Base-by-base conservation (phyloP, 2,888 invertebrate genomes). In the Stramonita haemastoma region DNA sequence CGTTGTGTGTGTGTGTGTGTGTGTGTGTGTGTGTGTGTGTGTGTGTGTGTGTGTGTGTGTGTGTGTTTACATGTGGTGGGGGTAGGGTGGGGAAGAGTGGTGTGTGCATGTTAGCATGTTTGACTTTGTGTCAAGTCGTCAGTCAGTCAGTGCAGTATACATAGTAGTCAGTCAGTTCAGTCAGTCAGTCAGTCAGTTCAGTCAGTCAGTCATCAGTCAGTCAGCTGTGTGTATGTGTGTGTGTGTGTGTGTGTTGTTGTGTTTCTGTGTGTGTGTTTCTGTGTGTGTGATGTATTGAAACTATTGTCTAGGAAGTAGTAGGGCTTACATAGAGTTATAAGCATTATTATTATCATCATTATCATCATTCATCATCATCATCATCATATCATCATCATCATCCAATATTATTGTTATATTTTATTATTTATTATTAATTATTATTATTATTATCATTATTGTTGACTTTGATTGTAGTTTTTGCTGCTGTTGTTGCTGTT, bases 31-130 rank as follows among this genome's bases (percentile, higher is more conserved):
- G 73, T 73, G 73, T 0, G 13, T 73, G 46, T 46, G 46, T n/a
- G 46, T 2, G 29, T 11, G n/a, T 73, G 73, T n/a, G 36, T 84
- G 84, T 84, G 34, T 84, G 84, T 84, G 84, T 84, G 34, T 84
- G 46, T 36, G 6, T 84, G 17, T 15, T 19, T 84, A n/a, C 6
- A 56, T 84, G 29, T 84, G n/a, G n/a, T n/a, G n/a, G n/a, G n/a
- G n/a, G n/a, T n/a, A n/a, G n/a, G n/a, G n/a, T n/a, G n/a, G n/a
- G n/a, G n/a, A n/a, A n/a, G n/a, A n/a, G n/a, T n/a, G n/a, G n/a
- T n/a, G n/a, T n/a, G n/a, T n/a, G n/a, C n/a, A n/a, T n/a, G n/a
- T n/a, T n/a, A n/a, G n/a, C n/a, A n/a, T n/a, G n/a, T n/a, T n/a
- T n/a, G n/a, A n/a, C n/a, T n/a, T n/a, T n/a, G n/a, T n/a, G n/a